phyloP scores from a whole-genome alignment of 2,113 vertebrate genomes.

The Ophiodon elongatus region DNA sequence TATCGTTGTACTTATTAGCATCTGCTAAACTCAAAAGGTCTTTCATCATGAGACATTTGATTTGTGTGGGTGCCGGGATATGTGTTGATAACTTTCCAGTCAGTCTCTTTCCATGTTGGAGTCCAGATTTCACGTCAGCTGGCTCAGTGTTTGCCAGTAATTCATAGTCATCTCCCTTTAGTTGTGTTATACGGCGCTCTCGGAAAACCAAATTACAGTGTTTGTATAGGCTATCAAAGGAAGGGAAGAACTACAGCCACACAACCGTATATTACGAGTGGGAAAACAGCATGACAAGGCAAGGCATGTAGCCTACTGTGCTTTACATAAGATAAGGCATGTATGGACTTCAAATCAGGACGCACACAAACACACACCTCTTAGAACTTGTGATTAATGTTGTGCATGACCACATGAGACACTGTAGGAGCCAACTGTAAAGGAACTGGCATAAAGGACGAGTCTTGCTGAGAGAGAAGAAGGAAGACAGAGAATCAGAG shows the following conservation, averaged over 20 bases:
- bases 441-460: constrained; percentile 80
- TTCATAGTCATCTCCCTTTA: constrained; percentile 43
- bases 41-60: constrained; percentile 13
- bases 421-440: constrained; percentile 85
- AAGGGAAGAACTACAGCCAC: constrained; percentile 67
- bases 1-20: constrained; percentile 8
- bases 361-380: constrained; percentile 22
- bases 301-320: constrained; percentile 49
- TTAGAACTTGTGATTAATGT: constrained; percentile 62
- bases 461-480: constrained; percentile 44
- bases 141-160: constrained; percentile 55
- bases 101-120: constrained; percentile 36
- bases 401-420: constrained; percentile 49
- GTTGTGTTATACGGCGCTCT: constrained; percentile 42
- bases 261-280: constrained; percentile 68
- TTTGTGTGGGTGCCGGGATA: constrained; percentile 11
- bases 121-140: constrained; percentile 34
- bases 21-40: not conserved
- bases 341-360: constrained; percentile 31
- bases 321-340: constrained; percentile 45
- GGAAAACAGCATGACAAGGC: constrained; percentile 61
- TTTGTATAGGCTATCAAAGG: constrained; percentile 67
- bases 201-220: constrained; percentile 80
- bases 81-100: constrained; percentile 31
- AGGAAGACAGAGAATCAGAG: not conserved